Base-by-base conservation (phyloP, 64 coral and sea anemone species). In the Pocillopora verrucosa region DNA sequence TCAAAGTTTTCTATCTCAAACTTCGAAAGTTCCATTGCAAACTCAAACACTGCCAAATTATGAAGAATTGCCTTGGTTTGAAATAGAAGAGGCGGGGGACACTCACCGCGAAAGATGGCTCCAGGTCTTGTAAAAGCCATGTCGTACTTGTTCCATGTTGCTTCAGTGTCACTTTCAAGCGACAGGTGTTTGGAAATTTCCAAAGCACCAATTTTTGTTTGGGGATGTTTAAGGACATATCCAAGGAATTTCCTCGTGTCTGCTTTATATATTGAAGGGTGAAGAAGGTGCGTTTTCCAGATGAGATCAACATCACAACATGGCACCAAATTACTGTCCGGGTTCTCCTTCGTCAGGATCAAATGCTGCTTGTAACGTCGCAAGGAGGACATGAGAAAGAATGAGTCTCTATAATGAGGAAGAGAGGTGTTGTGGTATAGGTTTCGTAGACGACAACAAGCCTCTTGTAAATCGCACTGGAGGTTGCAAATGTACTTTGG, bases 241-340 rank as follows among this genome's bases (percentile, higher is more conserved):
- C 92, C 92, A 89, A 94, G 73, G 60, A 89, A n/a, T 30, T 38
- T 58, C 37, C 65, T 11, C 14, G 80, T 78, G 69, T 94, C 92
- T 20, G 38, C 88, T 58, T 65, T 89, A 75, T 94, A 94, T 62
- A 80, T 73, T 45, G 76, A 75, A 22, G 92, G 92, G 77, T 94
- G 92, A 11, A 75, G 77, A 36, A 83, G 79, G 56, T 94, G 92
- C 16, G 87, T 81, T 13, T 85, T 79, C 92, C 92, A 94, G 68
- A 94, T 89, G 7, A 94, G 87, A 36, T 94, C 92, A 22, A 94
- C 57, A 58, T 94, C 92, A 65, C 82, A 94, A 61, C 92, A 89
- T n/a, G 92, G 87, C 4, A 94, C 60, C 3, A 94, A 79, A 56
- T 67, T 76, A 41, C 11, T 77, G 35, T 78, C 78, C 16, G 80